Evolutionary conservation across 2,888 invertebrate species (phyloP).

Genomic region (Caradrina clavipalpis): DNA sequence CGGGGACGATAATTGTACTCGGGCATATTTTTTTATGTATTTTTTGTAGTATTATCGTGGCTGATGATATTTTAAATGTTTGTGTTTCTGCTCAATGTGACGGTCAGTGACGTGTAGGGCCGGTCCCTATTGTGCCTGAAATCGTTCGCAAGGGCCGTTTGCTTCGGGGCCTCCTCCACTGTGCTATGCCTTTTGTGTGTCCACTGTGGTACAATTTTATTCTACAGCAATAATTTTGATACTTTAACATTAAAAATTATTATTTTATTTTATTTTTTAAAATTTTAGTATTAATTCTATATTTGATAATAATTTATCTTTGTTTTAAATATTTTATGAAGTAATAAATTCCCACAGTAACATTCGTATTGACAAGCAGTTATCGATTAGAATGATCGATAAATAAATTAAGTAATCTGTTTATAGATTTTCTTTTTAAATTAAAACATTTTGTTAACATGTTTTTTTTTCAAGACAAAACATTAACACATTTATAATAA

Average conservation of each 20-base stretch:
- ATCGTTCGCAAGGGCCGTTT: constrained; percentile 80
- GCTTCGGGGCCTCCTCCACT: constrained; percentile 78
- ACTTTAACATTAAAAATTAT: constrained; percentile 55
- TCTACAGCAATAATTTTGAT: constrained; percentile 67
- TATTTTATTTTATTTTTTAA: no score
- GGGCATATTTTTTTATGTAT: constrained; percentile 72
- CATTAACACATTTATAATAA: not conserved
- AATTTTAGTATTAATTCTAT: not conserved
- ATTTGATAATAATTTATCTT: not conserved
- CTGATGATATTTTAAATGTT: constrained; percentile 89
- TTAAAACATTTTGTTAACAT: constrained; percentile 24
- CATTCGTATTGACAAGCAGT: not conserved
- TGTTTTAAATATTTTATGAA: not conserved
- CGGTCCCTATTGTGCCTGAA: constrained; percentile 79
- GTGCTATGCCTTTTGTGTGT: constrained; percentile 73
- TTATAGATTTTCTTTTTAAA: constrained; percentile 11
- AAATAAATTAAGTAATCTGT: not conserved
- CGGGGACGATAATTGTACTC: constrained; percentile 80
- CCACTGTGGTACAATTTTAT: constrained; percentile 56
- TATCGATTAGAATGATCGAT: not conserved
- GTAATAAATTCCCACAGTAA: constrained; percentile 7
- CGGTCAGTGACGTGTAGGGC: constrained; percentile 85
- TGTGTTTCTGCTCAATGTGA: constrained; percentile 89
- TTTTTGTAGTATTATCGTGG: constrained; percentile 74
- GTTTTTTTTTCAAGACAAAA: constrained; percentile 10